Percentiles rank a stretch among this genome's conserved stretches.
Conservation (phyloP, 2,113 vertebrate species). For the Marcusenius ussheri region DNA sequence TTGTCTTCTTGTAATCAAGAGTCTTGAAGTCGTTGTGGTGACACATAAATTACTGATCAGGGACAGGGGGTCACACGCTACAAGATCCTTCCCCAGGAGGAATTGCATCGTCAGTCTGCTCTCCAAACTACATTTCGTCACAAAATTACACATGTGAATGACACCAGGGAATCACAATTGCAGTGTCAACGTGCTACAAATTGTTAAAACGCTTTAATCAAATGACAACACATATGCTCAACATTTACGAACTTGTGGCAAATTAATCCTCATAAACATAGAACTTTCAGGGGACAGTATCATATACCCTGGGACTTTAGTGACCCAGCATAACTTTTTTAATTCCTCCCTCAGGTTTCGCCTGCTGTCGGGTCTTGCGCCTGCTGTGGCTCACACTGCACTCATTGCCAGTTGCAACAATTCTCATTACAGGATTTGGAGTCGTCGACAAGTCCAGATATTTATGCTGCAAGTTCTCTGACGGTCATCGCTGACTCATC, state of each 20-base stretch:
- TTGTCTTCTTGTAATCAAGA: not conserved
- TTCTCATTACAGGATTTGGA: not conserved
- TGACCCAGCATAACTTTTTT: not conserved
- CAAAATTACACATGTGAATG: not conserved
- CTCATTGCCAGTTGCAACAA: not conserved
- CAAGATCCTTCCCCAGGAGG: not conserved
- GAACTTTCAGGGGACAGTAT: not conserved
- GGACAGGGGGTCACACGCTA: not conserved
- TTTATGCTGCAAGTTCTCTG: not conserved
- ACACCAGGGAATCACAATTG: not conserved
- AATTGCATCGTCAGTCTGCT: not conserved
- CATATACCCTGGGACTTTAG: not conserved
- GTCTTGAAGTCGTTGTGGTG: not conserved
- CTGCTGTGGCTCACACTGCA: not conserved
- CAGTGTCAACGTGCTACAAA: not conserved
- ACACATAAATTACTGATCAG: not conserved
- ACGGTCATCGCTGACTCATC: not conserved
- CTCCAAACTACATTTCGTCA: not conserved
- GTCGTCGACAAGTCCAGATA: not conserved
- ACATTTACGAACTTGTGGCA: not conserved
- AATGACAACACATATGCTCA: not conserved
- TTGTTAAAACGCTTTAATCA: not conserved
- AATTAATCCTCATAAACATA: not conserved
- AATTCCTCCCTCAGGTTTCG: not conserved
- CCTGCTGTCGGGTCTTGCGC: not conserved